Base-by-base conservation (phyloP, 2,888 invertebrate genomes). In the Loripinus fragilis region DNA sequence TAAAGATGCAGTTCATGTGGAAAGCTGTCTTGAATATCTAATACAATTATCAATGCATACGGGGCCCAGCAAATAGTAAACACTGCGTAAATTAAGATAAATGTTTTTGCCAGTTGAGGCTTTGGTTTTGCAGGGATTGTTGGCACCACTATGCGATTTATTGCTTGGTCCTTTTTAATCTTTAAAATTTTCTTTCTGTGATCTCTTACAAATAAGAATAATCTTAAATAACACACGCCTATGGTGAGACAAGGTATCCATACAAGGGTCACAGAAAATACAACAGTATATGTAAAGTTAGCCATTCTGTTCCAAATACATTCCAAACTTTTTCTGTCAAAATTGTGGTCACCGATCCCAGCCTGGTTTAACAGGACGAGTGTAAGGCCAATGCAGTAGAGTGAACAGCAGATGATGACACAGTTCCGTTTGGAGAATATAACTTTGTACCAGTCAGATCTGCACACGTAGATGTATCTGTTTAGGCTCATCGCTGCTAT, bases 21-120 rank as follows among this genome's bases (percentile, higher is more conserved):
- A 66, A 80, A 90, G 0, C 71, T 71, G 75, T 91, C 85, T 15
- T 85, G 23, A 8, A 42, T 70, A 70, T 90, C 90, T 1, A 85
- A n/a, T 3, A 89, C 85, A 33, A 91, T 84, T 5, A 90, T 71
- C 17, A 88, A 45, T 23, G 87, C 86, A 73, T 90, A 91, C 0
- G 91, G 91, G 8, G 85, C 74, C 91, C 91, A 91, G 70, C 90
- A 90, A n/a, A 78, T 67, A 5, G 84, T 45, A 73, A 90, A 91
- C 12, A 87, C 86, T 1, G 86, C 79, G 67, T 89, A 91, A 50
- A 90, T 89, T 20, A 88, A 76, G 64, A 89, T 88, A 74, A 91
- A 73, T 8, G 88, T 87, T 28, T 83, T 83, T 0, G 88, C 90
- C 55, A 88, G 83, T 25, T 73, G 71, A n/a, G 70, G 68, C 23